Evolutionary conservation across 2,797 vertebrate species (phyloP), one percentile per base, ranked within the genome.

Genomic region (Philypnodon macrostomus): DNA sequence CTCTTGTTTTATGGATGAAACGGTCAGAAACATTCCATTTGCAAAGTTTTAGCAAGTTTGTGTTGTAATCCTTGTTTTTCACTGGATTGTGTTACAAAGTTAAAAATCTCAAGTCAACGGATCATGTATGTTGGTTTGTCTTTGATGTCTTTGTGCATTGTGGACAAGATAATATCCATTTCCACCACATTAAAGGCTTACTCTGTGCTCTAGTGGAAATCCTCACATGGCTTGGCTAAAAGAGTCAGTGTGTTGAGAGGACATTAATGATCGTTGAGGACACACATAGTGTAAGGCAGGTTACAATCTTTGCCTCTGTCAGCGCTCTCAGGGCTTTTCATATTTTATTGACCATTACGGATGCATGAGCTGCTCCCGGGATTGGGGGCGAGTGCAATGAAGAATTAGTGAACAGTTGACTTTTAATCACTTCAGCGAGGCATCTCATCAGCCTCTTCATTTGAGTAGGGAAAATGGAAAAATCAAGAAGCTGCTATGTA

Each of bases 261-360:
- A 44, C 61, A 68, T 73, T 54, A 69, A 66, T 31, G 7, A 61
- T 70, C 54, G 64, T 36, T 45, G 58, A 73, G 42, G 44, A 58
- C 67, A 39, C 31, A 46, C 27, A 21, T 18, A 29, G 33, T 9
- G 6, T 48, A 46, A 27, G 21, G 21, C 18, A 33, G 10, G n/a
- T n/a, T n/a, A n/a, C 47, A 42, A 18, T 29, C 53, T 38, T 49
- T 60, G 62, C 79, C 68, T 63, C 74, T 47, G 51, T 71, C 74
- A 62, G 77, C 63, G 11, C 69, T 74, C 46, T 44, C 27, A 3
- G 66, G 44, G 57, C 59, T 76, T 70, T 80, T 79, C 65, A 73
- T 80, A 70, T 80, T 75, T 81, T 67, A 84, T 78, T 48, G 38
- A 63, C 61, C 61, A 73, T 86, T 74, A 84, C 32, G 34, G 60